Evolutionary conservation across 2,888 invertebrate species (phyloP).

Genomic region (Serripes groenlandicus): DNA sequence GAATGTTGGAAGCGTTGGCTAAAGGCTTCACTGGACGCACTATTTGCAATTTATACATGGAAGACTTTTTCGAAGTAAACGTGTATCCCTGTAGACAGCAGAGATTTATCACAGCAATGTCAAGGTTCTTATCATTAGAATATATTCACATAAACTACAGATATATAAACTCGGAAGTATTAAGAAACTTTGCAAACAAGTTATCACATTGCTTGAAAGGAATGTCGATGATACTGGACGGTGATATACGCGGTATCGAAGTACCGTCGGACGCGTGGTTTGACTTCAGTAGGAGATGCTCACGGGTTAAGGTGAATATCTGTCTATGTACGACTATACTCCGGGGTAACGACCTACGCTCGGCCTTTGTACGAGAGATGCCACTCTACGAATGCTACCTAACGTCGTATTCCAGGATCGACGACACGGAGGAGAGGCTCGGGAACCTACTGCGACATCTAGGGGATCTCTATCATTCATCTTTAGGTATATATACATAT

Average conservation of each 20-base stretch:
- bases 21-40: constrained; percentile 55
- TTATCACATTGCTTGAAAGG: constrained; percentile 44
- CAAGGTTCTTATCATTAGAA: constrained; percentile 54
- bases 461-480: constrained; percentile 44
- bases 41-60: constrained; percentile 61
- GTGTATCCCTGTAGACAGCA: constrained; percentile 57
- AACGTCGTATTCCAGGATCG: constrained; percentile 65
- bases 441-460: constrained; percentile 49
- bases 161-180: constrained; percentile 57
- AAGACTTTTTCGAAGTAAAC: constrained; percentile 68
- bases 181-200: constrained; percentile 57
- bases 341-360: constrained; percentile 60
- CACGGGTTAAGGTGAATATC: constrained; percentile 46
- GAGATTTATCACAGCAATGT: constrained; percentile 59
- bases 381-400: constrained; percentile 65
- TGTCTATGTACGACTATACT: constrained; percentile 69
- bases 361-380: constrained; percentile 66
- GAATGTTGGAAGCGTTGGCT: constrained; percentile 65
- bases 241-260: constrained; percentile 58
- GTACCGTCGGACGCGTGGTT: constrained; percentile 64
- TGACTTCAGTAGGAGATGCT: constrained; percentile 51
- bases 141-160: constrained; percentile 66
- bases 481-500: no score
- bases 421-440: constrained; percentile 48
- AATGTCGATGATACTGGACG: constrained; percentile 67